Percentiles rank a stretch among this genome's conserved stretches.
These are phyloP conservation scores for Netelia virgata DNA, from an alignment of 2,888 invertebrate genomes.

Conservation along the genomic window DNA sequence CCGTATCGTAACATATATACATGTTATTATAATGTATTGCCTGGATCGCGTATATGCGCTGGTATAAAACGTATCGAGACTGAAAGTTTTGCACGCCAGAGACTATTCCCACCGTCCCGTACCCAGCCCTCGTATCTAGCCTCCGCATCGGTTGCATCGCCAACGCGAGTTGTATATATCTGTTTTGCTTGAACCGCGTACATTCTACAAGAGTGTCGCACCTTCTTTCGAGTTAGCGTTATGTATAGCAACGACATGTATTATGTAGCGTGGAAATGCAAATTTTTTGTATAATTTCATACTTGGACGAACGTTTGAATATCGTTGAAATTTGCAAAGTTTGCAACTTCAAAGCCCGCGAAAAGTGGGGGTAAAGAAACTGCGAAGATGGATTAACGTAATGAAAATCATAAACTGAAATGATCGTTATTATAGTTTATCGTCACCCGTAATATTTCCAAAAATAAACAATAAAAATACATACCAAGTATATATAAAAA, in stretches of 20 bases:
- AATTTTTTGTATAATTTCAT: neutral
- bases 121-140: neutral
- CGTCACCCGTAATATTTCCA: too few species aligned
- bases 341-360: too few species aligned
- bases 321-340: too few species aligned
- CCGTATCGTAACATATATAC: slow-evolving; percentile 20
- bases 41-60: slow-evolving; percentile 13
- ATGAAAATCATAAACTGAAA: too few species aligned
- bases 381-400: too few species aligned
- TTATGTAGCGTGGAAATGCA: neutral
- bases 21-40: slow-evolving; percentile 14
- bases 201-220: slow-evolving; percentile 66
- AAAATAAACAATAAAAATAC: too few species aligned
- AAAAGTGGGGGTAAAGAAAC: too few species aligned
- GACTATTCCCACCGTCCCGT: neutral
- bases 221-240: slow-evolving; percentile 37
- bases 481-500: too few species aligned
- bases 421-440: too few species aligned
- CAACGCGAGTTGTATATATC: slow-evolving; percentile 23
- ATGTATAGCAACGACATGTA: neutral
- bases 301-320: slow-evolving; percentile 1
- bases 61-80: slow-evolving; percentile 59
- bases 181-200: slow-evolving; percentile 44
- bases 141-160: neutral
- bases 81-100: slow-evolving; percentile 56